Evolutionary conservation across 2,797 vertebrate species (phyloP).

Genomic region (Acanthurus leucopareius): DNA sequence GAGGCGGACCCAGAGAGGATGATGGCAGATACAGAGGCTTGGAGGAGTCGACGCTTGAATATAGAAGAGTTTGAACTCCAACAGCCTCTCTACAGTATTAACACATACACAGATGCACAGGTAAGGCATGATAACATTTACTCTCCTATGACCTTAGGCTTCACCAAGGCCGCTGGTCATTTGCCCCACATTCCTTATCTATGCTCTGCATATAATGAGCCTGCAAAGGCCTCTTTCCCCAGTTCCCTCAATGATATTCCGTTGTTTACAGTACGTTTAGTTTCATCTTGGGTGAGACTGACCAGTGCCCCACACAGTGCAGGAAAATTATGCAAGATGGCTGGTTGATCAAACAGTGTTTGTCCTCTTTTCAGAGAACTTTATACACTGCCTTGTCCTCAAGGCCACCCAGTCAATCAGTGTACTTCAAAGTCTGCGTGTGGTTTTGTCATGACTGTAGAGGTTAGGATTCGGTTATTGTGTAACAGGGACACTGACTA

Average conservation of each 20-base stretch:
- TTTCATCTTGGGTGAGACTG: slow-evolving; percentile 34
- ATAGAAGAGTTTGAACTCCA: slow-evolving; percentile 86
- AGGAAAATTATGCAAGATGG: slow-evolving; percentile 51
- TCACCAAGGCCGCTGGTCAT: neutral
- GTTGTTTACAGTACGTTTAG: slow-evolving; percentile 17
- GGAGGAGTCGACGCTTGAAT: slow-evolving; percentile 81
- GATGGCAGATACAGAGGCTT: slow-evolving; percentile 91
- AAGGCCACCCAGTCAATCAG: slow-evolving; percentile 61
- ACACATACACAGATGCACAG: slow-evolving; percentile 93
- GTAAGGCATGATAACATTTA: slow-evolving; percentile 72
- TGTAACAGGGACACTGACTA: slow-evolving; percentile 43
- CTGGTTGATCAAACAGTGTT: slow-evolving; percentile 50
- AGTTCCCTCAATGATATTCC: neutral
- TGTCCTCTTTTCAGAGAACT: slow-evolving; percentile 48
- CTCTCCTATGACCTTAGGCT: slow-evolving; percentile 28
- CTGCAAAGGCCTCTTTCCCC: neutral
- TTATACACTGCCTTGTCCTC: slow-evolving; percentile 38
- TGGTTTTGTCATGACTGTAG: slow-evolving; percentile 25
- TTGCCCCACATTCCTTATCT: slow-evolving; percentile 35
- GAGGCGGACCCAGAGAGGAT: slow-evolving; percentile 89
- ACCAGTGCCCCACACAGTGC: slow-evolving; percentile 27
- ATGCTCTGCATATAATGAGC: neutral
- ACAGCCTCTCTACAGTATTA: slow-evolving; percentile 90
- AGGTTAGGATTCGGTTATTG: slow-evolving; percentile 27
- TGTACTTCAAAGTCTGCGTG: slow-evolving; percentile 30